These are phyloP conservation scores for Sarcophilus harrisii DNA, from an alignment of 2,797 vertebrate genomes.

Conservation along the genomic window DNA sequence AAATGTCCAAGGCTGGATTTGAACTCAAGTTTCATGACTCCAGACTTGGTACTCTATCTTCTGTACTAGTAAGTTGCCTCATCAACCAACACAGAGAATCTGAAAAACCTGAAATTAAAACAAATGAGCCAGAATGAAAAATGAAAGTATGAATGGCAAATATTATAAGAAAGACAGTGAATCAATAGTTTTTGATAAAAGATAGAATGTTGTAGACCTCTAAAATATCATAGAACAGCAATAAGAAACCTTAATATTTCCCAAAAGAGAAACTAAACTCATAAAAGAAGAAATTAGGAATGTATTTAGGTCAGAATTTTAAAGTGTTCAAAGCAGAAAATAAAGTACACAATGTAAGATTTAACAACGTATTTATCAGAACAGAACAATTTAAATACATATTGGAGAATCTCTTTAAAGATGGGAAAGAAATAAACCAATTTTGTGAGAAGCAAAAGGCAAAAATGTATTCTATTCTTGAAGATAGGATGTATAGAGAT, in stretches of 20 bases:
- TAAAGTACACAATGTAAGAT: background rate
- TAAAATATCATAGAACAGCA: background rate
- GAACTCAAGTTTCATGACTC: too few species aligned
- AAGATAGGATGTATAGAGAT: background rate
- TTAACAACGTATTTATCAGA: background rate
- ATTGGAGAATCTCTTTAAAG: background rate
- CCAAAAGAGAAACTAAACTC: background rate
- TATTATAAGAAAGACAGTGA: background rate
- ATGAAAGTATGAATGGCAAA: background rate
- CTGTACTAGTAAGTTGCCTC: too few species aligned
- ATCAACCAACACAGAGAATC: background rate
- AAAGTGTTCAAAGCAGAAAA: background rate
- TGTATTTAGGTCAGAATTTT: background rate
- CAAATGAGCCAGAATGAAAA: background rate
- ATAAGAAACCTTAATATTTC: background rate
- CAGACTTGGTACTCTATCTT: too few species aligned
- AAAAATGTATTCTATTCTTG: background rate
- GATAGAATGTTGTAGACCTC: background rate
- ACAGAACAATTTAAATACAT: background rate
- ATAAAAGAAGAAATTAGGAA: background rate
- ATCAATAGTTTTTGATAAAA: background rate
- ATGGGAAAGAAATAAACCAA: background rate
- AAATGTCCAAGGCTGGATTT: too few species aligned
- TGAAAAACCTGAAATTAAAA: background rate
- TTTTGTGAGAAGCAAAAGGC: background rate